Evolutionary conservation across 2,113 vertebrate species (phyloP).

Genomic region (Trichechus manatus): DNA sequence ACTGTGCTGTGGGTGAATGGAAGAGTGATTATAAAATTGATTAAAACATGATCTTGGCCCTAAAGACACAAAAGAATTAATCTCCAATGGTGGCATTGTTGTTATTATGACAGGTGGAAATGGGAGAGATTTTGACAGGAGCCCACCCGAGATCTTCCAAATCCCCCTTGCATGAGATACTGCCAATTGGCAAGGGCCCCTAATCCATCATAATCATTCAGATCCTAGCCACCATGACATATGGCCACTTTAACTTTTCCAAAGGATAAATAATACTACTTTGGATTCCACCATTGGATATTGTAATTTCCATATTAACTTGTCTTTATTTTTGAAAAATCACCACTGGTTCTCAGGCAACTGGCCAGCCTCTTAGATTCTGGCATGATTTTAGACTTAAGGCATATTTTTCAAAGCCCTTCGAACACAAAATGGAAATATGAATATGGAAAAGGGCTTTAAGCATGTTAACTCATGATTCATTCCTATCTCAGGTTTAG

Average conservation of each 20-base stretch:
- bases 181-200: background rate
- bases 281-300: background rate
- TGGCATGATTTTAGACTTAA: background rate
- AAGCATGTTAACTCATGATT: background rate
- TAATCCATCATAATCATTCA: fast-evolving
- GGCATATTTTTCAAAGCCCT: background rate
- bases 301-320: background rate
- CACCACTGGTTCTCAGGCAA: background rate
- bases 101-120: background rate
- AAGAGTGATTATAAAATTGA: background rate
- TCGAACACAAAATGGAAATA: background rate
- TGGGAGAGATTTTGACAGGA: background rate
- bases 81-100: background rate
- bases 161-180: fast-evolving
- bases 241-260: background rate
- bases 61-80: background rate
- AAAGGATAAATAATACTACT: background rate
- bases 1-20: background rate
- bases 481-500: background rate
- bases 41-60: background rate
- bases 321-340: background rate
- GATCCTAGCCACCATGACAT: background rate
- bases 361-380: background rate
- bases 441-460: background rate
- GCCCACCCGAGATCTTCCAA: background rate